Evolutionary conservation across 2,888 invertebrate genomes (phyloP).

Genomic region (Aleiodes alternator): DNA sequence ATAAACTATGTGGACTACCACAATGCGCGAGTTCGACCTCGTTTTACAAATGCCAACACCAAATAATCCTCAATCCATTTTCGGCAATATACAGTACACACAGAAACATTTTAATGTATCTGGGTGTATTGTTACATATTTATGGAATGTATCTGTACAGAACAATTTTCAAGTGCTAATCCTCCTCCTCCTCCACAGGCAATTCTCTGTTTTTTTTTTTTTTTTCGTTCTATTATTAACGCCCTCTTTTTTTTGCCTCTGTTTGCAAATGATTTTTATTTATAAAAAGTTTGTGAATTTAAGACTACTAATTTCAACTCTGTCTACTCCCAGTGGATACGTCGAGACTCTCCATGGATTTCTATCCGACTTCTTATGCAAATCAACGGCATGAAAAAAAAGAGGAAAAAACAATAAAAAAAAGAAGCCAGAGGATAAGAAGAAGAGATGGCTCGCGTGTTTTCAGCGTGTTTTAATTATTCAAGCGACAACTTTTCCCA

Average conservation of each 20-base stretch:
- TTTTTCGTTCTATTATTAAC: background rate
- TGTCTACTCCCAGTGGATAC: constrained; percentile 19
- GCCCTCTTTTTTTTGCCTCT: background rate
- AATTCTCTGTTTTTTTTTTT: constrained; percentile 6
- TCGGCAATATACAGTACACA: background rate
- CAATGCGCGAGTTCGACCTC: constrained; percentile 33
- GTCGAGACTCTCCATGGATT: constrained; percentile 24
- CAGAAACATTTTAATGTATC: constrained; percentile 26
- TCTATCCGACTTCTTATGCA: constrained; percentile 26
- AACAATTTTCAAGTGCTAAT: constrained; percentile 20
- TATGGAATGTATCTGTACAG: constrained; percentile 17
- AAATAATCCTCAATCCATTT: constrained; percentile 30
- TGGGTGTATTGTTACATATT: constrained; percentile 24
- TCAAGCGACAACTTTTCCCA: constrained; percentile 73
- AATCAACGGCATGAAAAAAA: constrained; percentile 25
- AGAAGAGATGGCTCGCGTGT: constrained; percentile 63
- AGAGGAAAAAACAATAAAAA: background rate
- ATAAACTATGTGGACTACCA: constrained; percentile 30
- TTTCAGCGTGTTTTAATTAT: constrained; percentile 72
- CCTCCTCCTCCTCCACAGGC: constrained; percentile 4
- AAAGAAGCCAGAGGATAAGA: background rate
- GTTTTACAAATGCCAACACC: constrained; percentile 39
- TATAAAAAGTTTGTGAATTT: constrained; percentile 25
- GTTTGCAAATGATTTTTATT: constrained; percentile 27
- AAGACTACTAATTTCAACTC: constrained; percentile 30